These are phyloP conservation scores for Caenorhabditis parvicauda DNA, from an alignment of 2,888 invertebrate species.

Conservation along the genomic window DNA sequence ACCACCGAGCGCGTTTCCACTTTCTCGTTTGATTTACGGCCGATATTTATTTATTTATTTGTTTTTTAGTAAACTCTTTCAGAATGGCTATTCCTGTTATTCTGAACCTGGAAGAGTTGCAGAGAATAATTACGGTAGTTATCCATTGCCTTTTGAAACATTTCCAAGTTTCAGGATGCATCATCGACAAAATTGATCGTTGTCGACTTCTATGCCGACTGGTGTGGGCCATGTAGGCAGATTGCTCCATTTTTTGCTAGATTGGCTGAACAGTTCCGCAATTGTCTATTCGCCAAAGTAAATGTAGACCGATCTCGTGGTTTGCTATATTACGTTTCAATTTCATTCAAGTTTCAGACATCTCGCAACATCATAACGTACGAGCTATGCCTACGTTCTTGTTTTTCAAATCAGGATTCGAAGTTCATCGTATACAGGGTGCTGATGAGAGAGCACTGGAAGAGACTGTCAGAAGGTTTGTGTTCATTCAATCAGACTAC, in stretches of 20 bases:
- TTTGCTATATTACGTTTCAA: conserved; percentile 12
- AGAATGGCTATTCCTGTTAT: no score
- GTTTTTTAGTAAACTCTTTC: no score
- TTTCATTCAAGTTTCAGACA: conserved; percentile 29
- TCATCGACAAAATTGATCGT: no score
- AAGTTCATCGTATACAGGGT: conserved; percentile 82
- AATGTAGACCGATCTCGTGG: conserved; percentile 78
- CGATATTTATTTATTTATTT: no score
- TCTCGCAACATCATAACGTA: conserved; percentile 80
- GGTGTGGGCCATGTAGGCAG: conserved; percentile 68
- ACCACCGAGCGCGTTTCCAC: no score
- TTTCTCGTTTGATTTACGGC: no score
- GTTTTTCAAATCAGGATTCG: conserved; percentile 78
- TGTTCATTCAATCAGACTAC: conserved; percentile 2
- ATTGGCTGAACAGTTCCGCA: conserved; percentile 80
- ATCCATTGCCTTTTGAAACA: no score
- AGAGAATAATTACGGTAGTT: no score
- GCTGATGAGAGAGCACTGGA: conserved; percentile 81
- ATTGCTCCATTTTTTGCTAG: conserved; percentile 90
- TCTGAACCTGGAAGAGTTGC: no score
- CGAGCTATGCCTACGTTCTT: conserved; percentile 97
- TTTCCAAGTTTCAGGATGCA: no score
- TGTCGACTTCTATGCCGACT: conserved; percentile 58
- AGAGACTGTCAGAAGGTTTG: conserved; percentile 8
- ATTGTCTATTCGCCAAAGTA: conserved; percentile 79